phyloP scores from a whole-genome alignment of 2,888 invertebrate genomes.

The Heliconius aoede region DNA sequence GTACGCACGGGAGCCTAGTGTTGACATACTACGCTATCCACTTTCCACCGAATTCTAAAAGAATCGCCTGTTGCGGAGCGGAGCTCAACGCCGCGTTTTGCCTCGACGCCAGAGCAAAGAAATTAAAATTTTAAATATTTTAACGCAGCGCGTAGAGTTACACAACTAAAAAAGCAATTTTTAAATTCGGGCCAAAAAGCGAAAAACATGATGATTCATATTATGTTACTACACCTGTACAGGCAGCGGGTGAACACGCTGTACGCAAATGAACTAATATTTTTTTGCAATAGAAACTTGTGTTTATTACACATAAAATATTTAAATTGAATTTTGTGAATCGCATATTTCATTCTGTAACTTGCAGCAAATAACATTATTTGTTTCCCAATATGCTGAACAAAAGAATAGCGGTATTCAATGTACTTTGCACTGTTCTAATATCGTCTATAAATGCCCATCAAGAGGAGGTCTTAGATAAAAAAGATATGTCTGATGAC shows the following conservation, averaged over 20 bases:
- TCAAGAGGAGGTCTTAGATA: slow-evolving; percentile 28
- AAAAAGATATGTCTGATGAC: slow-evolving; percentile 49
- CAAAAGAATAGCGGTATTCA: neutral
- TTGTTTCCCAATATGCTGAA: neutral
- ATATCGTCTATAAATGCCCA: slow-evolving; percentile 22
- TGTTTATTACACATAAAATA: slow-evolving; percentile 11
- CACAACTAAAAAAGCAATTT: too few relatives aligned
- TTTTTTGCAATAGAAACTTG: neutral
- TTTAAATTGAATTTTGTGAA: neutral
- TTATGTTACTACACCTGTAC: too few relatives aligned
- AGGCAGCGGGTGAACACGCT: neutral
- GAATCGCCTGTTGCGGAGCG: too few relatives aligned
- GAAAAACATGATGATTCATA: too few relatives aligned
- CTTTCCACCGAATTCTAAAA: too few relatives aligned
- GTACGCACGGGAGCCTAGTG: too few relatives aligned
- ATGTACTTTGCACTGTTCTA: neutral
- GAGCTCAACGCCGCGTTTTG: too few relatives aligned
- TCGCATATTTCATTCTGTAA: neutral
- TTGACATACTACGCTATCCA: too few relatives aligned
- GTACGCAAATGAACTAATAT: neutral
- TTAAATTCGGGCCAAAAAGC: too few relatives aligned
- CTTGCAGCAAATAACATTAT: neutral
- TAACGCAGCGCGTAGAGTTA: neutral
- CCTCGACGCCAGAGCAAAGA: too few relatives aligned
- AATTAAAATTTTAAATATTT: too few relatives aligned